Base-by-base conservation (phyloP, 2,113 vertebrate species). In the Sclerurus mexicanus region DNA sequence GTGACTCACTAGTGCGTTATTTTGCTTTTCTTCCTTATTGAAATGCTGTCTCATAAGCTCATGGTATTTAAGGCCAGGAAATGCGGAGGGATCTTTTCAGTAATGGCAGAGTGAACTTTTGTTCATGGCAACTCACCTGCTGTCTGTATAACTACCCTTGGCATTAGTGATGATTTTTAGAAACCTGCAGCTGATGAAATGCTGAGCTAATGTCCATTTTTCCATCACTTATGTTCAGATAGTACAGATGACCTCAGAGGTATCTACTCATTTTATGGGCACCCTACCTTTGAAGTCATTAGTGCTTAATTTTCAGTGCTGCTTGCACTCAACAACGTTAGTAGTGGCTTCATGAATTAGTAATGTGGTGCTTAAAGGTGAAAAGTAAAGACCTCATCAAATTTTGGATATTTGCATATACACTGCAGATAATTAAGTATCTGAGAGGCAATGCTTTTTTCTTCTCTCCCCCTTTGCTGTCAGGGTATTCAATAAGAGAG, bases 321-420 rank as follows among this genome's bases (percentile, higher is more conserved):
- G 58, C 74, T 88, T 95, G 78, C 75, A 49, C 90, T 90, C 91
- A 52, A 87, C 58, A 95, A 82, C 14, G 7, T 86, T 95, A 91
- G 67, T 66, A 59, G 62, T 72, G 55, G 94, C 85, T 96, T 97
- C 90, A 89, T 97, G 96, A 98, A 97, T 98, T 97, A 95, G 85
- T 97, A 91, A 98, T 97, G 86, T 66, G 82, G 37, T 88, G 55
- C 76, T 97, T 96, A 95, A 90, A 97, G 96, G 96, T 96, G 91
- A 97, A 96, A 97, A 96, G 76, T 93, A 98, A 97, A 97, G 96
- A 97, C 92, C 95, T 97, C 91, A 97, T 98, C 96, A 96, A 66
- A 97, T 82, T 94, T 90, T 82, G 56, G 72, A 67, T 97, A 97
- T 97, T 97, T 97, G 92, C 96, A 97, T 97, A 94, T 93, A 95